phyloP scores from a whole-genome alignment of 2,888 invertebrate genomes.

The Sceliomorpha sp. region DNA sequence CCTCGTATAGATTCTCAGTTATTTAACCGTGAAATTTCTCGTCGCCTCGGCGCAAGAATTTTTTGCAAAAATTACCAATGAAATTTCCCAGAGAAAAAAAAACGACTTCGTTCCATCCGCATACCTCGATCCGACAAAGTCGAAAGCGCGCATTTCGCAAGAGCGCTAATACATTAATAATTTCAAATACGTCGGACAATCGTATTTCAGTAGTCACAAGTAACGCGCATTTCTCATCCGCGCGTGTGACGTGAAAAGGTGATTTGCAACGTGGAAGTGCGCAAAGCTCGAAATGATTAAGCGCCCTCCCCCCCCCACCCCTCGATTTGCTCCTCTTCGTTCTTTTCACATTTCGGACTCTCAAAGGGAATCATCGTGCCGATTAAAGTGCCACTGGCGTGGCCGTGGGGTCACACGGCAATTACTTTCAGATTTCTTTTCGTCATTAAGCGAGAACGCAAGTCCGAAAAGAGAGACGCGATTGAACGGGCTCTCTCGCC shows the following conservation, averaged over 20 bases:
- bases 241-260: constrained; percentile 39
- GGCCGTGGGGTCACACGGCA: constrained; percentile 58
- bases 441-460: constrained; percentile 58
- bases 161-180: no score
- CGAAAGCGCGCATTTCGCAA: no score
- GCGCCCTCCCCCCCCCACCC: no score
- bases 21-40: no score
- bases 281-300: constrained; percentile 37
- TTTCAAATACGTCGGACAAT: constrained; percentile 24
- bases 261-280: constrained; percentile 22
- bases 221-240: constrained; percentile 30
- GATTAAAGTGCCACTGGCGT: constrained; percentile 49
- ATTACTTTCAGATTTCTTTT: constrained; percentile 67
- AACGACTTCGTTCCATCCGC: no score
- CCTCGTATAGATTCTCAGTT: no score
- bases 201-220: constrained; percentile 16
- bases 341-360: constrained; percentile 43
- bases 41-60: no score
- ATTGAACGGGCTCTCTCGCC: constrained; percentile 43
- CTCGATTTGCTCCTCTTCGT: neutral
- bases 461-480: constrained; percentile 44
- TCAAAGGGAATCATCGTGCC: constrained; percentile 39
- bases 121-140: no score
- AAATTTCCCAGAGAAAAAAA: no score
- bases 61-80: no score